Evolutionary conservation across 2,888 invertebrate genomes (phyloP).

Genomic region (Ophion slaviceki): DNA sequence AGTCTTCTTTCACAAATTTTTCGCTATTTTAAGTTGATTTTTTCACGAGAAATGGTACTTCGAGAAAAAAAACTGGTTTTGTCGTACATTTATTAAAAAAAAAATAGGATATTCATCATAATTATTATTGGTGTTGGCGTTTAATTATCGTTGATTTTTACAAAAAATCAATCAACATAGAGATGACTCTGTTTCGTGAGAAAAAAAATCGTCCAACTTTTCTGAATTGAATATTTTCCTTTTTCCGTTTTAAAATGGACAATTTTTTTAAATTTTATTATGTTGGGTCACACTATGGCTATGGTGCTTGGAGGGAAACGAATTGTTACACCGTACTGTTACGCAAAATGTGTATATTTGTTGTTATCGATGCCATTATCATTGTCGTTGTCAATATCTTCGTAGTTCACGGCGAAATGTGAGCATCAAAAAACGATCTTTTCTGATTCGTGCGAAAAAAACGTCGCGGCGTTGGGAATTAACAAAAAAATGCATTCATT

Average conservation of each 20-base stretch:
- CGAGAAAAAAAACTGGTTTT: not conserved
- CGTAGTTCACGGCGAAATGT: too few species aligned
- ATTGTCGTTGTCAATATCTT: too few species aligned
- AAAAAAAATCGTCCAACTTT: too few species aligned
- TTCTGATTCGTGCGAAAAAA: too few species aligned
- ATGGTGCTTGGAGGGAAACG: not conserved
- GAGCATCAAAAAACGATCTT: too few species aligned
- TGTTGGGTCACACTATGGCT: not conserved
- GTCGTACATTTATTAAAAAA: too few species aligned
- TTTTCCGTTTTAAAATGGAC: too few species aligned
- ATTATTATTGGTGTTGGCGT: not conserved
- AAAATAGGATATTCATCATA: not conserved
- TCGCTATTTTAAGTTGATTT: not conserved
- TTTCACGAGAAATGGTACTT: not conserved
- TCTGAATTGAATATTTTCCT: too few species aligned
- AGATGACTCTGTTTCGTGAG: not conserved
- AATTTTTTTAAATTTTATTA: not conserved
- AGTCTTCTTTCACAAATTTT: not conserved
- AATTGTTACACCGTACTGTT: not conserved
- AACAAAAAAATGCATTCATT: too few species aligned
- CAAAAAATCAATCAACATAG: not conserved
- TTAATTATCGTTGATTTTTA: not conserved
- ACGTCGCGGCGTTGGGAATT: too few species aligned
- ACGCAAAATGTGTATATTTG: not conserved
- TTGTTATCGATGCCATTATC: not conserved